Percentiles rank a stretch among this genome's conserved stretches.
phyloP scores from a whole-genome alignment of 2,797 vertebrate species.

The Gymnodraco acuticeps region DNA sequence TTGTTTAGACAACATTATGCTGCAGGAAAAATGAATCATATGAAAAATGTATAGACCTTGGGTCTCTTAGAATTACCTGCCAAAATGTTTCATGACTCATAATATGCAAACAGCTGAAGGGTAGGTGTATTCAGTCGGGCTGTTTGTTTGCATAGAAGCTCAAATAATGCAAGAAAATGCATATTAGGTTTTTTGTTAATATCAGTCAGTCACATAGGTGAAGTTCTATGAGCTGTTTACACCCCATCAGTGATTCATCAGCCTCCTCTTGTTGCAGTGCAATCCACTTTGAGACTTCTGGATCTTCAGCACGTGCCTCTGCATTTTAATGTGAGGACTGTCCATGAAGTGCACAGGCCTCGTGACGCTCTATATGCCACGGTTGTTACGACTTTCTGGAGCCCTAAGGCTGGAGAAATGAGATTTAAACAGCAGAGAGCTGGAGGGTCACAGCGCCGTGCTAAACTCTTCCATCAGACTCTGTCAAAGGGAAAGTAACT shows the following conservation, averaged over 20 bases:
- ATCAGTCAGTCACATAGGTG: constrained; percentile 30
- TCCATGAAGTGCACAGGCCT: constrained; percentile 27
- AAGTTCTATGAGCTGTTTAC: background rate
- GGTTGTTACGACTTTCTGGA: constrained; percentile 51
- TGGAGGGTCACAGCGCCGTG: constrained; percentile 46
- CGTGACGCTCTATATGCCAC: constrained; percentile 44
- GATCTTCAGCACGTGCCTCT: constrained; percentile 9
- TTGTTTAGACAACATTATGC: constrained; percentile 74
- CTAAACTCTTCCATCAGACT: constrained; percentile 58
- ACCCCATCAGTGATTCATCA: constrained; percentile 9
- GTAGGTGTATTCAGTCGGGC: constrained; percentile 40
- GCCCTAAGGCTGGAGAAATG: constrained; percentile 51
- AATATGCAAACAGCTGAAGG: constrained; percentile 79
- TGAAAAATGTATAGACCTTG: constrained; percentile 83
- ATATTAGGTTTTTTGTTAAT: constrained; percentile 34
- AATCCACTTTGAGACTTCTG: constrained; percentile 8
- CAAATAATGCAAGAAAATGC: constrained; percentile 51
- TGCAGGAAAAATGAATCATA: constrained; percentile 78
- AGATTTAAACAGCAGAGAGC: constrained; percentile 65
- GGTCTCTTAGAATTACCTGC: constrained; percentile 84
- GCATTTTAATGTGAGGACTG: constrained; percentile 39
- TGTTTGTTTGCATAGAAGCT: constrained; percentile 60
- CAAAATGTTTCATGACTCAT: constrained; percentile 82
- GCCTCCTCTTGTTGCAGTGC: background rate
- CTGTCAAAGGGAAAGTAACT: constrained; percentile 42